Conservation (phyloP, 1,140 invertebrate species). For the Littorina saxatilis region DNA sequence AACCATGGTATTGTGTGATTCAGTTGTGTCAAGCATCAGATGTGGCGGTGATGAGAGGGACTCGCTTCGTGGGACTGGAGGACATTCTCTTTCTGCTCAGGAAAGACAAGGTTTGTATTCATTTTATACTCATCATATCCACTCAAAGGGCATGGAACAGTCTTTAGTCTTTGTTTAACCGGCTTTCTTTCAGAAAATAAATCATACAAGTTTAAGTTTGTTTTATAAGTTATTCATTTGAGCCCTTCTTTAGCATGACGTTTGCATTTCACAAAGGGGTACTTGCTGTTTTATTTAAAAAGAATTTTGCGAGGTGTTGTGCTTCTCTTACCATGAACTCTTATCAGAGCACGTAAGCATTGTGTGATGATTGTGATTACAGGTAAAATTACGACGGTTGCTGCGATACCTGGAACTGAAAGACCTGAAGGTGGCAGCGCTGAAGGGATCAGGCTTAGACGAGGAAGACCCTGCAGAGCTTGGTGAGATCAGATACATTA, state of each 20-base stretch:
- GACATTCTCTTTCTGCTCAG: slow-evolving; percentile 83
- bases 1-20: neutral
- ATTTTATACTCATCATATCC: no score
- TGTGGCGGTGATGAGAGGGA: slow-evolving; percentile 76
- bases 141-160: no score
- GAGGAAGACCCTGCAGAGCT: slow-evolving; percentile 61
- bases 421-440: slow-evolving; percentile 62
- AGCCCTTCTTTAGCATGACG: no score
- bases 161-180: no score
- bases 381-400: slow-evolving; percentile 77
- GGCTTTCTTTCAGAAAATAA: no score
- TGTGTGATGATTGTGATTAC: neutral
- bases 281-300: no score
- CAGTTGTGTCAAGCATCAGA: slow-evolving; percentile 79
- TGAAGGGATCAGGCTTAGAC: slow-evolving; percentile 53
- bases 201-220: no score
- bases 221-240: no score
- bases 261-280: no score
- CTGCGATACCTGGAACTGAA: slow-evolving; percentile 79
- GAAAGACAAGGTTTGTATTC: slow-evolving; percentile 79
- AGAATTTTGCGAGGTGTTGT: no score
- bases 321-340: no score
- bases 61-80: slow-evolving; percentile 77
- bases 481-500: slow-evolving; percentile 34
- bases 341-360: no score